A percentile compares a stretch with the other conserved stretches of the same genome.
phyloP scores from a whole-genome alignment of 1,140 invertebrate genomes.

The Batillaria attramentaria region DNA sequence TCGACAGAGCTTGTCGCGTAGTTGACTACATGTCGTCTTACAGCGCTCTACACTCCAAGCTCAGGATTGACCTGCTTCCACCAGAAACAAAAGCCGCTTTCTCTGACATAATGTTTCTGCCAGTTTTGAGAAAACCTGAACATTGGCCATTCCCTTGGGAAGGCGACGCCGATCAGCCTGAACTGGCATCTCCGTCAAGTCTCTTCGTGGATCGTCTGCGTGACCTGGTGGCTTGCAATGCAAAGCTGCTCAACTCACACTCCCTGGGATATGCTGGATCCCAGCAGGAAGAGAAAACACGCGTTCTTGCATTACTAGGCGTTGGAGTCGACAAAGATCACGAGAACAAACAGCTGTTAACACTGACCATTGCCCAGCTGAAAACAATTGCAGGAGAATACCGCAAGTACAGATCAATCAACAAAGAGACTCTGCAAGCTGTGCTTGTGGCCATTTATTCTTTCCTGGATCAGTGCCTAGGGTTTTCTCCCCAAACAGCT shows the following conservation, averaged over 20 bases:
- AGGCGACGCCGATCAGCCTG: background rate
- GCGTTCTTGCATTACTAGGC: background rate
- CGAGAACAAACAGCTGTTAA: background rate
- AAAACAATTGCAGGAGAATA: background rate
- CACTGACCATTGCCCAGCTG: background rate
- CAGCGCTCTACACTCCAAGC: background rate
- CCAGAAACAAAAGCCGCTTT: conserved; percentile 8
- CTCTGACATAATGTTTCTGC: conserved; percentile 35
- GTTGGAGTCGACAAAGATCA: background rate
- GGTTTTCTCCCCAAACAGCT: background rate
- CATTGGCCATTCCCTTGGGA: conserved; percentile 6
- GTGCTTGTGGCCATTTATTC: background rate
- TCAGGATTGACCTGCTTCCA: background rate
- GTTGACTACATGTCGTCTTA: conserved; percentile 27
- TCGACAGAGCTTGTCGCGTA: conserved; percentile 12
- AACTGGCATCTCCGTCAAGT: background rate
- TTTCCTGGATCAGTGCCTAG: background rate
- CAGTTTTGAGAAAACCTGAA: conserved; percentile 31
- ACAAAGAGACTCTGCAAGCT: background rate
- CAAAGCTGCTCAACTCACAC: background rate
- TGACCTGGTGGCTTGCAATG: conserved; percentile 6
- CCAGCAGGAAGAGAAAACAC: background rate
- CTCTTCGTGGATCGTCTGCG: background rate
- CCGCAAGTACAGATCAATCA: background rate
- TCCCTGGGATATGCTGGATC: background rate